Percentiles rank a stretch among this genome's conserved stretches.
Evolutionary conservation across 2,888 invertebrate genomes (phyloP).

Genomic region (Lathronympha strigana): DNA sequence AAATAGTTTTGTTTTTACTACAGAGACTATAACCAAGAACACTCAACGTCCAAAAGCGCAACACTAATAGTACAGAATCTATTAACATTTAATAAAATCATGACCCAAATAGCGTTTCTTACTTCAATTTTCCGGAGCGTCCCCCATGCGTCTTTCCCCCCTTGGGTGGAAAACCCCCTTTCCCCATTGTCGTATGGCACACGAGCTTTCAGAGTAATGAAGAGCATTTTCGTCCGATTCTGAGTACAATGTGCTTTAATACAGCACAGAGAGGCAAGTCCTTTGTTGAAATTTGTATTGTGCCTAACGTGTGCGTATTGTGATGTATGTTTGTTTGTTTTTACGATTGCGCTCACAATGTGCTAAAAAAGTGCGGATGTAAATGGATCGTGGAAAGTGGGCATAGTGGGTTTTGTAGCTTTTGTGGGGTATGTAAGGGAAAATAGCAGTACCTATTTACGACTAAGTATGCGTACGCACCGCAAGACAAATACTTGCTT

Average conservation of each 20-base stretch:
- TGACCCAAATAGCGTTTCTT: constrained; percentile 83
- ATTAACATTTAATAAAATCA: constrained; percentile 82
- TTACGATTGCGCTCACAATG: constrained; percentile 74
- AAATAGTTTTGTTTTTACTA: not conserved
- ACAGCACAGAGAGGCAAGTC: constrained; percentile 80
- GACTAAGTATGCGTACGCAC: not conserved
- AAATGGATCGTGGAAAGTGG: not conserved
- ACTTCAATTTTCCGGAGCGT: constrained; percentile 83
- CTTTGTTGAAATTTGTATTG: constrained; percentile 75
- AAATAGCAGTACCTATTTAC: not conserved
- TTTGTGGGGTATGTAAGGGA: not conserved
- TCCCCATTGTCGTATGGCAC: constrained; percentile 81
- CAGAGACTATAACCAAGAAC: not conserved
- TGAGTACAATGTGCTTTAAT: constrained; percentile 80
- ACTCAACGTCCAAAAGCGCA: constrained; percentile 33
- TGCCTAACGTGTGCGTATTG: constrained; percentile 75
- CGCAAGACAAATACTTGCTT: no score
- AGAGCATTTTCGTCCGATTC: constrained; percentile 85
- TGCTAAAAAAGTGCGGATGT: constrained; percentile 51
- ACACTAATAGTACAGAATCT: constrained; percentile 59
- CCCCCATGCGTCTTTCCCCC: constrained; percentile 60
- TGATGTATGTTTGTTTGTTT: constrained; percentile 69
- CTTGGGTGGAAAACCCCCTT: constrained; percentile 51
- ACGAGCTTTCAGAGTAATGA: constrained; percentile 85
- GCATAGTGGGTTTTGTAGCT: not conserved